These are phyloP conservation scores for Acanthurus leucopareius DNA, from an alignment of 2,797 vertebrate species.

Conservation along the genomic window DNA sequence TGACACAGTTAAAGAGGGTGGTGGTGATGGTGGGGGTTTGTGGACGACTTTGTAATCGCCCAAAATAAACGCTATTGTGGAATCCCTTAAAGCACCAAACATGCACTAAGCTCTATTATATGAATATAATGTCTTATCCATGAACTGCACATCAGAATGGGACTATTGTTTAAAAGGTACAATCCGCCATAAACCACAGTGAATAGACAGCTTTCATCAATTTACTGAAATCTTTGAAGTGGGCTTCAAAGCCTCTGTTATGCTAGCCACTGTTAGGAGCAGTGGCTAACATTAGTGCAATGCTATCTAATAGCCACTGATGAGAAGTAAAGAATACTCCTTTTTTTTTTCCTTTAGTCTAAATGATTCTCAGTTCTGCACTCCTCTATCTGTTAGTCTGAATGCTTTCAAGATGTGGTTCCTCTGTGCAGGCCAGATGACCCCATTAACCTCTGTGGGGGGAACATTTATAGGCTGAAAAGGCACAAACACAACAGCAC, in stretches of 20 bases:
- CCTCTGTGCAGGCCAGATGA: slow-evolving; percentile 46
- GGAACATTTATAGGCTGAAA: slow-evolving; percentile 7
- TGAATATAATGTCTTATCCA: slow-evolving; percentile 41
- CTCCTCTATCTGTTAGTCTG: slow-evolving; percentile 40
- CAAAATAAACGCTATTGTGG: slow-evolving; percentile 60
- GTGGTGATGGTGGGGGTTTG: slow-evolving; percentile 57
- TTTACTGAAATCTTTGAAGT: slow-evolving; percentile 50
- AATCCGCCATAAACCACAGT: slow-evolving; percentile 20
- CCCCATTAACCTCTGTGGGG: slow-evolving; percentile 59
- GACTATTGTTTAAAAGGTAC: slow-evolving; percentile 52
- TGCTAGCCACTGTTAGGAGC: slow-evolving; percentile 57
- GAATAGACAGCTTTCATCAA: slow-evolving; percentile 51
- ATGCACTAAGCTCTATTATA: slow-evolving; percentile 19
- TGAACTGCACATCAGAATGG: slow-evolving; percentile 33
- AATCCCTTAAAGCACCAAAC: slow-evolving; percentile 56
- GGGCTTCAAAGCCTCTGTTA: slow-evolving; percentile 3
- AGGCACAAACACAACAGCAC: not conserved
- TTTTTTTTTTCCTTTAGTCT: slow-evolving; percentile 39
- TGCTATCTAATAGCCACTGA: slow-evolving; percentile 42
- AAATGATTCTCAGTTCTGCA: slow-evolving; percentile 27
- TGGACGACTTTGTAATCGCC: slow-evolving; percentile 73
- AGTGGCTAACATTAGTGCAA: slow-evolving; percentile 37
- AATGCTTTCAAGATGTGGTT: slow-evolving; percentile 73
- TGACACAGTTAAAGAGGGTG: slow-evolving; percentile 75
- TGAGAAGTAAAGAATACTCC: slow-evolving; percentile 44